These are phyloP conservation scores for Cyclophora albipunctata DNA, from an alignment of 2,888 invertebrate species.

Conservation along the genomic window DNA sequence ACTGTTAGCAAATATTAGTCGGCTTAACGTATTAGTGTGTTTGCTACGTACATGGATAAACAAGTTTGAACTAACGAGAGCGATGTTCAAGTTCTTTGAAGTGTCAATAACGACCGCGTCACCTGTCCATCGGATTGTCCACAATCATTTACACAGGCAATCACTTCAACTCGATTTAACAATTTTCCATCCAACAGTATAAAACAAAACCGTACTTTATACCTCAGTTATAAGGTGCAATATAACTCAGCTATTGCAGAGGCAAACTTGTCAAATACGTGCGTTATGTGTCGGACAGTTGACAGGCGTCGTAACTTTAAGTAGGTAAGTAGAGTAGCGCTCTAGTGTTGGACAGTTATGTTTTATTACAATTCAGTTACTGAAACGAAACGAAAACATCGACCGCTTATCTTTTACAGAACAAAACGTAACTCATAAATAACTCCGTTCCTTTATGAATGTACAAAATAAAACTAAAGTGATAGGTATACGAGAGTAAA, in stretches of 20 bases:
- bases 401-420: too few species aligned
- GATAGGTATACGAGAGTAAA: conserved; percentile 13
- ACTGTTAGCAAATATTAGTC: too few species aligned
- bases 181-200: conserved; percentile 8
- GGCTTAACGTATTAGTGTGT: too few species aligned
- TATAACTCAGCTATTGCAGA: conserved; percentile 5
- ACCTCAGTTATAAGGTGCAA: conserved; percentile 3
- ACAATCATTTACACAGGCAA: conserved; percentile 45
- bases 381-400: too few species aligned
- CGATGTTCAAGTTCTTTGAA: too few species aligned
- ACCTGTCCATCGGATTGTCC: conserved; percentile 33
- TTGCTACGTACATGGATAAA: too few species aligned
- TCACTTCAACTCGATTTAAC: conserved; percentile 35
- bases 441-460: too few species aligned
- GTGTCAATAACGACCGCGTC: conserved; percentile 42
- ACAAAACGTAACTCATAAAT: too few species aligned
- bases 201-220: conserved; percentile 16
- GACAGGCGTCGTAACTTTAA: conserved; percentile 45
- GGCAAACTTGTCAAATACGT: conserved; percentile 30
- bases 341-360: too few species aligned
- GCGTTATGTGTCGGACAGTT: conserved; percentile 59
- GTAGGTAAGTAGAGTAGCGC: conserved; percentile 36
- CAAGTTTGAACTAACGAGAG: too few species aligned
- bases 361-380: too few species aligned
- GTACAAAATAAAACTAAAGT: too few species aligned